Evolutionary conservation across 2,113 vertebrate genomes (phyloP), one percentile per base, ranked within the genome.

Genomic region (Amphilophus citrinellus): DNA sequence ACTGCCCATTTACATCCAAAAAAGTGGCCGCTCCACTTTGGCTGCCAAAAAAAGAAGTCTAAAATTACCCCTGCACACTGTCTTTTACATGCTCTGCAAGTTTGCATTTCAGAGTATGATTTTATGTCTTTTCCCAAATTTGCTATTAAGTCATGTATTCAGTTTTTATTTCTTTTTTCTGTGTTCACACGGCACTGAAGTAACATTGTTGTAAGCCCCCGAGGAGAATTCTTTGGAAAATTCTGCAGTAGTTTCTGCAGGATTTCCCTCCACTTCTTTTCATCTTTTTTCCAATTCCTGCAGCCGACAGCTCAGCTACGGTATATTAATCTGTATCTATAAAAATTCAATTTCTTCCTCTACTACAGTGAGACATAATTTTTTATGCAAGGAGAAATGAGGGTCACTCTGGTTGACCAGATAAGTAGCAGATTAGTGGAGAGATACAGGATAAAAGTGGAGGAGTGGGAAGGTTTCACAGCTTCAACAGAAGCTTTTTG

Each of bases 1-100:
- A 42, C 80, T 91, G 88, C 87, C 84, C 79, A 90, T 87, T 92
- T 77, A 83, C 63, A 90, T 87, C 77, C 88, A 42, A 88, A 81
- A 85, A 61, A 77, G 62, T 84, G 82, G 76, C 78, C 76, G 80
- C 86, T 88, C 66, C 63, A 89, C 85, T 90, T 88, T 79, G 61
- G 42, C 82, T 84, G 68, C 77, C 65, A 83, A 84, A 63, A 2
- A 58, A 87, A 30, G 60, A 20, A 59, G 14, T 88, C 81, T 87
- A 32, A 80, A 91, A 88, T 84, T 61, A 85, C 84, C 58, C 14
- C 9, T 17, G 24, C 68, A 60, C 24, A 62, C 50, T 77, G 30
- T 15, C 27, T 77, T 84, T 90, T 85, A 53, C 77, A 88, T 76
- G 53, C 60, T 35, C 39, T 56, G 22, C 47, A 76, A 56, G 56